Base-by-base conservation (phyloP, 2,113 vertebrate genomes). In the Poeciliopsis retropinna region DNA sequence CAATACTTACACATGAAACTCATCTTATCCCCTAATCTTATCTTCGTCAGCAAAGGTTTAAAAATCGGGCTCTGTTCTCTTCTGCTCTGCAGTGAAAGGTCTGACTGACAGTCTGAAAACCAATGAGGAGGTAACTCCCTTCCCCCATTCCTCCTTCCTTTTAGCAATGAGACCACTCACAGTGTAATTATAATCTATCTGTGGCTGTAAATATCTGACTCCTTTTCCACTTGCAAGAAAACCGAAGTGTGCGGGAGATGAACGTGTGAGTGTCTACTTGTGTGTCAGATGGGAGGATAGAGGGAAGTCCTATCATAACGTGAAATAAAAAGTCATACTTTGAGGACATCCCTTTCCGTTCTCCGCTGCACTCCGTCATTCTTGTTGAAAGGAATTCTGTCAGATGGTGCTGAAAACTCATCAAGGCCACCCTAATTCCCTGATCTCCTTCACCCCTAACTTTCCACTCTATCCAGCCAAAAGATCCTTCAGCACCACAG, bases 371-470 rank as follows among this genome's bases (percentile, higher is more conserved):
- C 64, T 41, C 74, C 27, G 44, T 64, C 66, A 4, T 79, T 75
- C 65, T 66, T 14, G 5, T 79, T 39, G 32, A 66, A 76, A 73
- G 73, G 60, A 69, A 85, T 88, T 91, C 81, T 84, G n/a, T 60
- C 15, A 64, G 64, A 64, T 37, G 75, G 64, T 70, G 64, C 82
- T 75, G 4, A 78, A 87, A 83, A 64, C 47, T 65, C 13, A 6
- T 30, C 84, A 89, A 91, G 92, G 92, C 86, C 91, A 78, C 64
- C 0, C 22, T 37, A 17, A 78, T 64, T 84, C 63, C 31, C 72
- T 41, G 66, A 54, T 13, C 29, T 31, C 60, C 74, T 19, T 29
- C 17, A 27, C 41, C 41, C 5, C 61, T 22, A 25, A 32, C 28
- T n/a, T 15, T 19, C 72, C 31, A 3, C 17, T 10, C 60, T 0